Base-by-base conservation (phyloP, 2,797 vertebrate species). In the Lepus townsendii region DNA sequence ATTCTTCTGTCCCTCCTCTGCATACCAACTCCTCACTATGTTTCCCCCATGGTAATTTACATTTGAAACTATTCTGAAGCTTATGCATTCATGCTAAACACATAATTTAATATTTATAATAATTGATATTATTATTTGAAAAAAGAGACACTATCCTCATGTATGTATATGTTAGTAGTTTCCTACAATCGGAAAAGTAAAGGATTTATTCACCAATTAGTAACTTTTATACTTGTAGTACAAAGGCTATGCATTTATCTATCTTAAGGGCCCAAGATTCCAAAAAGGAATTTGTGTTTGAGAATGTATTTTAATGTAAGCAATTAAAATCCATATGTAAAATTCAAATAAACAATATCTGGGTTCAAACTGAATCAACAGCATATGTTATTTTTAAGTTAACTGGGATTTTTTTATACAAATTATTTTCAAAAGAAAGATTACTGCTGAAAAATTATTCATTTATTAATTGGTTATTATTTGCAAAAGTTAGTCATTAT, bases 51-150 rank as follows among this genome's bases (percentile, higher is more conserved):
- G 10, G 22, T 2, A 94, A 95, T 83, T 62, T 86, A 57, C 17
- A 47, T 87, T 91, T 89, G n/a, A 19, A 88, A 91, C 22, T 90
- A 75, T 7, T 68, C 16, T 71, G 57, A 95, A 79, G 30, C 52
- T 80, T 75, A 54, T 60, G 12, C 62, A 82, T 79, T 9, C 7
- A 62, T 65, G 87, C 0, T 17, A 83, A 11, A 47, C 72, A 80
- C 9, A 42, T 60, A 62, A 62, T 52, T 93, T 57, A 80, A 57
- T 83, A 93, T 66, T 38, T 79, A 71, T 68, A 90, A 20, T 11
- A 92, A 96, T 69, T 8, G 7, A 47, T 80, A 88, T 62, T 75
- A 35, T 22, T 72, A 72, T 78, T 80, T 85, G 38, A 76, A 68
- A 75, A 88, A 62, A 66, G 20, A 88, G 11, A 60, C 1, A 77